These are phyloP conservation scores for Nycticryphes semicollaris DNA, from an alignment of 2,113 vertebrate species.

Conservation along the genomic window DNA sequence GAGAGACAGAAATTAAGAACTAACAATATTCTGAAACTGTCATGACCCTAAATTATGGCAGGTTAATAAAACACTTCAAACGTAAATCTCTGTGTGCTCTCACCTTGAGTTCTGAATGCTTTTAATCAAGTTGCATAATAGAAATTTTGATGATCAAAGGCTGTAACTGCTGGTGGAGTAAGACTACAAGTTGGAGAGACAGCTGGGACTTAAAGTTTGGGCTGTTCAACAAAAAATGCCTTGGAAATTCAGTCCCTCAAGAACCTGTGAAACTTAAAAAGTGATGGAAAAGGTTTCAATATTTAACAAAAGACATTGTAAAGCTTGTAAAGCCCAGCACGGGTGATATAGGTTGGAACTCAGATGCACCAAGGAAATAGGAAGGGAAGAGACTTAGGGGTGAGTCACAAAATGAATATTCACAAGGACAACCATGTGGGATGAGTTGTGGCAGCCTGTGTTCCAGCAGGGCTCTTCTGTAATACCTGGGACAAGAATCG, in stretches of 20 bases:
- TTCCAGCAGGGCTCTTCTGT: not conserved
- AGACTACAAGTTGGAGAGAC: conserved; percentile 17
- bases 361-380: not conserved
- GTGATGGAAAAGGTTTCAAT: not conserved
- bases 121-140: conserved; percentile 53
- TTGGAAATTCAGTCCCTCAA: conserved; percentile 19
- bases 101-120: conserved; percentile 37
- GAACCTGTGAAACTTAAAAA: not conserved
- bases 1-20: conserved; percentile 1
- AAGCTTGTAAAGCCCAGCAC: not conserved
- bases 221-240: conserved; percentile 5
- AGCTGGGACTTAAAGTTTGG: conserved; percentile 22
- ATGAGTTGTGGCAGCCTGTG: not conserved
- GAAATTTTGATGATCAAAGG: conserved; percentile 41
- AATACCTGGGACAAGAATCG: rapidly evolving
- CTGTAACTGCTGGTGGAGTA: not conserved
- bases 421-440: not conserved
- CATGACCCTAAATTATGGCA: conserved; percentile 36
- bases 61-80: conserved; percentile 64
- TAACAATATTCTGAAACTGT: conserved; percentile 20
- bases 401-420: rapidly evolving
- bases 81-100: conserved; percentile 42
- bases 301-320: not conserved
- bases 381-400: not conserved
- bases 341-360: not conserved